phyloP scores from a whole-genome alignment of 2,888 invertebrate genomes.

The Ceramica pisi region DNA sequence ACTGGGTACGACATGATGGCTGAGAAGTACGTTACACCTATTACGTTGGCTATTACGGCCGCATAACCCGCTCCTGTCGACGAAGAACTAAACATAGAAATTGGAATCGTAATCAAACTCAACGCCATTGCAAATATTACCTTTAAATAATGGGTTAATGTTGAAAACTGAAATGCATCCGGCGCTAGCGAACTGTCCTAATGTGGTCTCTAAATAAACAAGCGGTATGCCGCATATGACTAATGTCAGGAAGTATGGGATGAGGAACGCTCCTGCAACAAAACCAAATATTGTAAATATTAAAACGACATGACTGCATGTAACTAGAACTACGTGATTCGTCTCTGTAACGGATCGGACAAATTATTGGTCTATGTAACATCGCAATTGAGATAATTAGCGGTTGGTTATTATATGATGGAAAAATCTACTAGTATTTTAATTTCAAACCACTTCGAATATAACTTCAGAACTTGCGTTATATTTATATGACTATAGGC shows the following conservation, averaged over 20 bases:
- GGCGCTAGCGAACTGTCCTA: constrained; percentile 96
- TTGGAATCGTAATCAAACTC: constrained; percentile 42
- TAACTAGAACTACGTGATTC: not conserved
- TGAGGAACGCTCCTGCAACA: constrained; percentile 95
- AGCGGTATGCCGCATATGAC: constrained; percentile 96
- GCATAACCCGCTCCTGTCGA: constrained; percentile 96
- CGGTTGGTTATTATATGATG: not conserved
- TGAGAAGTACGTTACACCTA: constrained; percentile 96
- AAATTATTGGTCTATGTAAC: not conserved
- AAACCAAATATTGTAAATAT: constrained; percentile 18
- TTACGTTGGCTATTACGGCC: constrained; percentile 94
- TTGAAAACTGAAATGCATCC: constrained; percentile 96
- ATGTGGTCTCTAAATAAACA: constrained; percentile 96
- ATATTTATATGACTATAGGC: not conserved
- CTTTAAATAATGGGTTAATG: constrained; percentile 96
- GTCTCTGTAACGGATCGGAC: not conserved
- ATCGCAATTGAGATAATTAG: not conserved
- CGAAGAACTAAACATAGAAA: constrained; percentile 46
- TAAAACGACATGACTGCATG: not conserved
- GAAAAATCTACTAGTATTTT: not conserved
- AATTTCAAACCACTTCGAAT: not conserved
- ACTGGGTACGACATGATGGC: constrained; percentile 96
- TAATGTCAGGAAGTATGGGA: constrained; percentile 96
- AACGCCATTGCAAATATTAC: constrained; percentile 82
- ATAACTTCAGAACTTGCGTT: not conserved